These are phyloP conservation scores for Anoplophora glabripennis DNA, from an alignment of 1,140 invertebrate genomes.

Conservation along the genomic window DNA sequence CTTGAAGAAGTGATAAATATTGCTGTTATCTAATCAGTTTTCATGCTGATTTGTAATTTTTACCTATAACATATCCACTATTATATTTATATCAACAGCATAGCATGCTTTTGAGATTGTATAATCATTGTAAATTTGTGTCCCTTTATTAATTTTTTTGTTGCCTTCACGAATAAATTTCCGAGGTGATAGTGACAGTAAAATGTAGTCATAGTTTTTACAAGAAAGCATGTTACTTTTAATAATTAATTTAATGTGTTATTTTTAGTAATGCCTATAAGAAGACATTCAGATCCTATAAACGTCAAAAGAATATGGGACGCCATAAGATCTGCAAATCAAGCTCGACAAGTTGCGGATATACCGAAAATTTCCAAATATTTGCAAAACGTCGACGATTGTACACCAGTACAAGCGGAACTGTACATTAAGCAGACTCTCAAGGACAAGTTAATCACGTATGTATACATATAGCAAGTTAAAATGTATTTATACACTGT, in stretches of 20 bases:
- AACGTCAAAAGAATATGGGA: slow-evolving; percentile 45
- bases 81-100: too few species aligned
- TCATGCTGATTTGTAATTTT: too few species aligned
- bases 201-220: slow-evolving; percentile 5
- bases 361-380: slow-evolving; percentile 35
- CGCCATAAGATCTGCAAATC: slow-evolving; percentile 35
- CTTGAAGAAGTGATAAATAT: too few species aligned
- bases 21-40: too few species aligned
- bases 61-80: too few species aligned
- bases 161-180: neutral
- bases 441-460: slow-evolving; percentile 42
- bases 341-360: slow-evolving; percentile 33
- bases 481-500: neutral
- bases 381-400: slow-evolving; percentile 37
- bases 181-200: neutral
- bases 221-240: neutral
- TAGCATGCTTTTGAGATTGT: too few species aligned
- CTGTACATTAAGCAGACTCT: slow-evolving; percentile 38
- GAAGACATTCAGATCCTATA: slow-evolving; percentile 41
- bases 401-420: slow-evolving; percentile 38
- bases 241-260: neutral
- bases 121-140: neutral
- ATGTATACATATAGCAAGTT: slow-evolving; percentile 17
- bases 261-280: slow-evolving; percentile 40
- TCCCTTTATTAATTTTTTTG: neutral